Conservation (phyloP, 2,113 vertebrate genomes). For the Podiceps cristatus region DNA sequence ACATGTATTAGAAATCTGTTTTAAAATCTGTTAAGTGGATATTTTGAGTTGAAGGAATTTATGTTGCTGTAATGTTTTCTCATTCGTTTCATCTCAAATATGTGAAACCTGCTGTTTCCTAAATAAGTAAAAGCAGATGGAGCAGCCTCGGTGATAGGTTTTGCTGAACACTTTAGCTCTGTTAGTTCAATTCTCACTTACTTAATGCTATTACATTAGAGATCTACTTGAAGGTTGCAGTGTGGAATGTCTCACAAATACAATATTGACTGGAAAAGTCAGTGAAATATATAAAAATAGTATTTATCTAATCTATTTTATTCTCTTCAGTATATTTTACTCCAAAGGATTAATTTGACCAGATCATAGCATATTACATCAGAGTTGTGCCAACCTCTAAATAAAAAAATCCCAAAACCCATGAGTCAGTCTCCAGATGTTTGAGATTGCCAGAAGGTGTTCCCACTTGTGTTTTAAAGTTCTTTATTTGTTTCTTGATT, state of each 20-base stretch:
- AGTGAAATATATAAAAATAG: neutral
- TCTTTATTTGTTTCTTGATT: neutral
- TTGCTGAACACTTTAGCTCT: slow-evolving; percentile 63
- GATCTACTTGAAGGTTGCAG: slow-evolving; percentile 15
- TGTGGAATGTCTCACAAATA: slow-evolving; percentile 6
- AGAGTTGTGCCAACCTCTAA: neutral
- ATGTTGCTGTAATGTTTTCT: slow-evolving; percentile 74
- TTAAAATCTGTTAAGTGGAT: slow-evolving; percentile 75
- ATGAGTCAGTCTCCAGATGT: slow-evolving; percentile 2
- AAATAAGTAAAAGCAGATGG: slow-evolving; percentile 78
- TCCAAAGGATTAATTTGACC: neutral
- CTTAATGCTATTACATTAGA: slow-evolving; percentile 53
- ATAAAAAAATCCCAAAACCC: neutral
- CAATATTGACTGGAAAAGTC: neutral
- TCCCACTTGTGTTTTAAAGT: neutral
- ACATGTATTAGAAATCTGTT: slow-evolving; percentile 77
- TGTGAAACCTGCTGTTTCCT: slow-evolving; percentile 78
- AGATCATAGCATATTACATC: neutral
- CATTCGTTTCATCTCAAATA: slow-evolving; percentile 75
- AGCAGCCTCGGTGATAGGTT: slow-evolving; percentile 62
- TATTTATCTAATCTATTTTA: neutral
- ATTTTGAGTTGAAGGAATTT: slow-evolving; percentile 71
- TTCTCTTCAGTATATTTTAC: neutral
- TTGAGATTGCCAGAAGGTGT: neutral
- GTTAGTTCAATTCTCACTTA: slow-evolving; percentile 60